Percentiles rank a stretch among this genome's conserved stretches.
These are phyloP conservation scores for Octomys mimax DNA, from an alignment of 2,797 vertebrate species.

Conservation along the genomic window DNA sequence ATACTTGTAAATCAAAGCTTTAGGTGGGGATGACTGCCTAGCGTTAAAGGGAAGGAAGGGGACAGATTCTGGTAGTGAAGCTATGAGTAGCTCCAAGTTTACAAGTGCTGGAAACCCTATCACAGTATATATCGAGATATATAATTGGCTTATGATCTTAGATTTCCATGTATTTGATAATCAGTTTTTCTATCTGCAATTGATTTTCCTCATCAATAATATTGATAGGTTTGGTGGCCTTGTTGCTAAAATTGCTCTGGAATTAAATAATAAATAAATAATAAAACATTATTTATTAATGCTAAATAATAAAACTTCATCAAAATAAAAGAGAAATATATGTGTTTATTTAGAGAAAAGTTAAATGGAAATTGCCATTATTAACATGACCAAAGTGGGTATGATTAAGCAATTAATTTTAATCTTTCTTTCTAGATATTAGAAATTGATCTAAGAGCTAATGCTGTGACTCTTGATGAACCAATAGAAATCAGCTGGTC, in stretches of 20 bases:
- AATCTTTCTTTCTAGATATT: conserved; percentile 75
- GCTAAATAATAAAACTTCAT: conserved; percentile 1
- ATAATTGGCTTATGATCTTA: not conserved
- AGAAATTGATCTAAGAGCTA: conserved; percentile 47
- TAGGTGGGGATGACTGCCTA: not conserved
- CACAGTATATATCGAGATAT: not conserved
- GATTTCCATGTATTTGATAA: conserved; percentile 3
- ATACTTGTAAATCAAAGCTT: not conserved
- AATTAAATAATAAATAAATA: not conserved
- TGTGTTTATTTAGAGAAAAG: not conserved
- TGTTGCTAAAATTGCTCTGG: not conserved
- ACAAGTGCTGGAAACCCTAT: not conserved
- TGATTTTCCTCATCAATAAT: not conserved
- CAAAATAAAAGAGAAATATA: not conserved
- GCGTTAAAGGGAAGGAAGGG: not conserved
- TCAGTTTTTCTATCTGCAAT: not conserved
- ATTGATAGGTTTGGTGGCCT: not conserved
- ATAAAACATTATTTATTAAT: not conserved
- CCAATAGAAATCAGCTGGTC: conserved; percentile 80
- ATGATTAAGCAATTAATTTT: not conserved
- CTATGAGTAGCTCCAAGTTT: not conserved
- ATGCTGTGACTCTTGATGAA: conserved; percentile 65
- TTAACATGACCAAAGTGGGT: not conserved
- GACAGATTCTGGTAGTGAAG: not conserved
- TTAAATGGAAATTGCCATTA: not conserved